These are phyloP conservation scores for Pelobates fuscus DNA, from an alignment of 2,113 vertebrate genomes.

Conservation along the genomic window DNA sequence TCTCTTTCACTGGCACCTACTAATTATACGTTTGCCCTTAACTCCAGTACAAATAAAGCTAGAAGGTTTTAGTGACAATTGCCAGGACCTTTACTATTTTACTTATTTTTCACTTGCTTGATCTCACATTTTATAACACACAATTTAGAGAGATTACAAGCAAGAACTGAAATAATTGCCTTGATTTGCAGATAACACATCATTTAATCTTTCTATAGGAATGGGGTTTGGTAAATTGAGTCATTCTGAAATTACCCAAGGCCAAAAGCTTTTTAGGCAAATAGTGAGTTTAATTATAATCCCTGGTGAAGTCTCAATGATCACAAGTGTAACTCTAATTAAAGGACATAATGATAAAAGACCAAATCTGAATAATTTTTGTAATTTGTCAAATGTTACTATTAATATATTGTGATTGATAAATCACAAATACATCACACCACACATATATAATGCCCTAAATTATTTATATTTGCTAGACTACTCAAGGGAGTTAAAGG, in stretches of 20 bases:
- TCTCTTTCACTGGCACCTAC: too few species aligned
- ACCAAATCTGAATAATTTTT: neutral
- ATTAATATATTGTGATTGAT: too few species aligned
- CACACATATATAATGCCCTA: too few species aligned
- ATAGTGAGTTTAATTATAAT: neutral
- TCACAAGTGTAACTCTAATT: neutral
- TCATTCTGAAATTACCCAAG: neutral
- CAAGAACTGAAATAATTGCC: neutral
- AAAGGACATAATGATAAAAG: neutral
- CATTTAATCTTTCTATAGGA: neutral
- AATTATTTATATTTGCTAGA: too few species aligned
- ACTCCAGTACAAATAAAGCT: too few species aligned
- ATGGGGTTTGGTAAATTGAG: neutral
- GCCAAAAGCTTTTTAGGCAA: neutral
- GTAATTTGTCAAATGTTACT: neutral
- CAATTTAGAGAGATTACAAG: neutral
- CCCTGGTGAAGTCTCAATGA: neutral
- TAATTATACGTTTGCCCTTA: too few species aligned
- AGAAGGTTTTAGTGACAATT: too few species aligned
- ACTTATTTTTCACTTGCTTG: neutral
- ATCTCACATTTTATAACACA: neutral
- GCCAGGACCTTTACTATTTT: too few species aligned
- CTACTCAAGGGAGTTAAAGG: too few species aligned
- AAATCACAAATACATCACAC: too few species aligned
- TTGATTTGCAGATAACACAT: neutral